These are phyloP conservation scores for Rhineura floridana DNA, from an alignment of 2,113 vertebrate species.

Conservation along the genomic window DNA sequence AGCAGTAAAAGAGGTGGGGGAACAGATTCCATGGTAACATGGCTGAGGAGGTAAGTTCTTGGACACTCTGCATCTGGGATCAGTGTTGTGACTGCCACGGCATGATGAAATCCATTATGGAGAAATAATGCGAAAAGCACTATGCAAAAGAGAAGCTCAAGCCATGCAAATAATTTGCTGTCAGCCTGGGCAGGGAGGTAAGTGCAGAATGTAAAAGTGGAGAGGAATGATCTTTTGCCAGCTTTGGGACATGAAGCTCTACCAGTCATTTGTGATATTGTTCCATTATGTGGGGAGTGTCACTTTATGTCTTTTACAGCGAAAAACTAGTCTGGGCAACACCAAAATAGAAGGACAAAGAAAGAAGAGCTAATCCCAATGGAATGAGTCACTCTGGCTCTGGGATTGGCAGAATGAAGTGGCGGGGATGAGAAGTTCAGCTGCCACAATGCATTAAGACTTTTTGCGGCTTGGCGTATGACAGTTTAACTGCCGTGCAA, in stretches of 20 bases:
- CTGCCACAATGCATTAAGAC: constrained; percentile 21
- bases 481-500: constrained; percentile 19
- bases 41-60: neutral
- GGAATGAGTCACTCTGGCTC: constrained; percentile 34
- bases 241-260: neutral
- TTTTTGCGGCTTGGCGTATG: constrained; percentile 19
- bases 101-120: neutral
- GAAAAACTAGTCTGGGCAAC: constrained; percentile 36
- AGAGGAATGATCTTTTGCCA: neutral
- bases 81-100: neutral
- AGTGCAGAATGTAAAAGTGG: neutral
- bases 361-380: constrained; percentile 37
- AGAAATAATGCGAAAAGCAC: neutral
- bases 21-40: neutral
- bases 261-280: neutral
- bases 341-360: constrained; percentile 17
- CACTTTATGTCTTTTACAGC: constrained; percentile 14
- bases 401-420: constrained; percentile 33
- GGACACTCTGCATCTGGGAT: neutral
- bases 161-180: neutral
- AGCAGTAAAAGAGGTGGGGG: neutral
- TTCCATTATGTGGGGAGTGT: constrained; percentile 39
- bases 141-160: neutral
- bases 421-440: constrained; percentile 35
- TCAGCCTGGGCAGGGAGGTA: neutral